Base-by-base conservation (phyloP, 2,888 invertebrate genomes). In the Mactromeris polynyma region DNA sequence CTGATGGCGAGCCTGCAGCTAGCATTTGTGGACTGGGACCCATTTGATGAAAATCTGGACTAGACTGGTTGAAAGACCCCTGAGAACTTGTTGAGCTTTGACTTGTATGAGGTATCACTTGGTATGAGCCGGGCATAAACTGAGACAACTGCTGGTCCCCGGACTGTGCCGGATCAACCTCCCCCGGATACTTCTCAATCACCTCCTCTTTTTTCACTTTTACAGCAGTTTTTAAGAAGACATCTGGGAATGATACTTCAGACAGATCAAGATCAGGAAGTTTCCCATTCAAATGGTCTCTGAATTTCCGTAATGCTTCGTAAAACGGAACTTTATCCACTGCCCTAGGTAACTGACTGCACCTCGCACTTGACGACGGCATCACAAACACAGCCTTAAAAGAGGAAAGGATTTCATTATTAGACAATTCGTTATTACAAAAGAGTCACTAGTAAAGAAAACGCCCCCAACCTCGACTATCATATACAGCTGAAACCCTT, bases 291-390 rank as follows among this genome's bases (percentile, higher is more conserved):
- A 99, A 97, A 97, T 98, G 98, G 97, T 99, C 99, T 85, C 99
- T 98, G 97, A 99, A 98, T 97, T 99, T 99, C 97, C 99, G 99
- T 79, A 99, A 97, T 84, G 99, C 99, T 90, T 98, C 98, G 97
- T 99, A 99, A 97, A 99, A 99, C 93, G 99, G 99, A 89, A 99
- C 99, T 97, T 99, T 99, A 97, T 99, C 99, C 0, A 99, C 98
- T 33, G 99, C 99, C 94, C 99, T 98, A n/a, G 99, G 99, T 94
- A 99, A 97, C 97, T 99, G 99, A 64, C 99, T 99, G 97, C 99
- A 99, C 84, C 99, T 98, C 82, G 99, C 99, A 96, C 99, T 99
- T 83, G 99, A 99, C 85, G 99, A 99, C 93, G 99, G 99, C 99
- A 99, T 99, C 96, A 99, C 99, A 98, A 99, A 99, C 97, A 99